Evolutionary conservation across 2,888 invertebrate species (phyloP), one percentile per base, ranked within the genome.

Genomic region (Brachylomia viminalis): DNA sequence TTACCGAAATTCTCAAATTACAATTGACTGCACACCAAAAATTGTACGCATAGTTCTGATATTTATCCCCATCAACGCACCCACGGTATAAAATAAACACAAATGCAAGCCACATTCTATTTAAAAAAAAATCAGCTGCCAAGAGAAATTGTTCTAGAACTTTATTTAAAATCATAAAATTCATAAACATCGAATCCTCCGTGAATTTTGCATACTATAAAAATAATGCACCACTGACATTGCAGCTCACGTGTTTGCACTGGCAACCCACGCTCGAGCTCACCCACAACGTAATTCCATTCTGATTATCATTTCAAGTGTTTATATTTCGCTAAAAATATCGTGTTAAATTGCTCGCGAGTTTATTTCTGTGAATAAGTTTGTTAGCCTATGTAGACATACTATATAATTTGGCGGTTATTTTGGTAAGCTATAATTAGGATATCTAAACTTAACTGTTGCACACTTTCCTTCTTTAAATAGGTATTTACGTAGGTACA

Each of bases 141-240:
- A 1, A n/a, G 20, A 27, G 61, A 13, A 30, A 0, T 3, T n/a
- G 5, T 30, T 64, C 82, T 62, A 0, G 58, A 42, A 74, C 15
- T 17, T 62, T 56, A 30, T 42, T 11, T 5, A 20, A 30, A 59
- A 27, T 66, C 49, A n/a, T 59, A 45, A 52, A 42, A 79, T 8
- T 45, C 42, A 33, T 30, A 52, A 61, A 81, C 61, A 62, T 27
- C 4, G 27, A 33, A 33, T 73, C 42, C n/a, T 49, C 49, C 62
- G 33, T 20, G 54, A 85, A 65, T 77, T 47, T 82, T 85, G 33
- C 72, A 74, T 79, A 27, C 27, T 83, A 54, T 69, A 87, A 78
- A 86, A 86, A 85, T 74, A 79, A 70, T 85, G 80, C 77, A 83
- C 33, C 67, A 80, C 68, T 85, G 86, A 83, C 80, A 86, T 87